Conservation (phyloP, 1,140 invertebrate species). For the Bacillus rossius region DNA sequence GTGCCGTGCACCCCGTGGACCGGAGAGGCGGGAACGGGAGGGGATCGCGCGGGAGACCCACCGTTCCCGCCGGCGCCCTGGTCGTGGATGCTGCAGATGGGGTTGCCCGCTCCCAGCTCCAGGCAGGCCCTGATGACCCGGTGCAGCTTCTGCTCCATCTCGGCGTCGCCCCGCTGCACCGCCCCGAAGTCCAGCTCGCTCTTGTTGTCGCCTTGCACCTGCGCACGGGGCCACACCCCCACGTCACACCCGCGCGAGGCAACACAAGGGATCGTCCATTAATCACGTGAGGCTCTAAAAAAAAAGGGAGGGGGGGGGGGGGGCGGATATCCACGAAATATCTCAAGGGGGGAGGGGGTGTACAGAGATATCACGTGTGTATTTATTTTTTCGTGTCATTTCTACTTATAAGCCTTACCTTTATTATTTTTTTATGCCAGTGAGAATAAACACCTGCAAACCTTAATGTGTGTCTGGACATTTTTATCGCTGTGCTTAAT, state of each 20-base stretch:
- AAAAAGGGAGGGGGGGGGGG: not conserved
- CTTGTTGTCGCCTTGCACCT: constrained; percentile 82
- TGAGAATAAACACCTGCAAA: no score
- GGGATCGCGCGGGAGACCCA: no score
- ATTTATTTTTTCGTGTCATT: not conserved
- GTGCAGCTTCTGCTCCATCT: constrained; percentile 98
- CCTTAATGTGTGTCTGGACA: no score
- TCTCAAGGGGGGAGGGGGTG: no score
- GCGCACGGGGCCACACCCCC: no score
- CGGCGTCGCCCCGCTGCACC: constrained; percentile 95
- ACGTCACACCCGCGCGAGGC: no score
- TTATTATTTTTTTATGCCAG: no score
- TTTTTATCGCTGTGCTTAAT: no score
- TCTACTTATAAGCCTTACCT: not conserved
- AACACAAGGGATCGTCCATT: not conserved
- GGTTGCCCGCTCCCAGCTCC: constrained; percentile 76
- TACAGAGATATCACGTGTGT: no score
- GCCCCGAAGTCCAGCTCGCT: constrained; percentile 90
- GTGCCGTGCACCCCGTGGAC: no score
- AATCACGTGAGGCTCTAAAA: no score
- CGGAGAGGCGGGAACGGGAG: no score
- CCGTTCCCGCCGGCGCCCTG: constrained; percentile 97
- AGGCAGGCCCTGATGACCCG: constrained; percentile 87
- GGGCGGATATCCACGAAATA: not conserved
- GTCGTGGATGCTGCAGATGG: constrained; percentile 91